phyloP scores from a whole-genome alignment of 2,888 invertebrate species.

The Heteromyza rotundicornis region DNA sequence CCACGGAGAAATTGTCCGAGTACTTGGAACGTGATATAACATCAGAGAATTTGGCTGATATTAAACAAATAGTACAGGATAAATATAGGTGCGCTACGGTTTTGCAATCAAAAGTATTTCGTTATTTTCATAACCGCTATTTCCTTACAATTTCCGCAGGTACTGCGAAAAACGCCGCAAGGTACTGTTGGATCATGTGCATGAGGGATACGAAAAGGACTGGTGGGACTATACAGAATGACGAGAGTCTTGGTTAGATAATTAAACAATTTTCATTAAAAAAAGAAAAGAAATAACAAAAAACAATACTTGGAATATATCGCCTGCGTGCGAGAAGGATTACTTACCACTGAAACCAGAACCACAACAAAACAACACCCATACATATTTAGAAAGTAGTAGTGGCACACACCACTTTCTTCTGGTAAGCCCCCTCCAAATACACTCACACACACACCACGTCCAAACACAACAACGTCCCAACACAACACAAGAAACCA shows the following conservation, averaged over 20 bases:
- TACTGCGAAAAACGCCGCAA: constrained; percentile 98
- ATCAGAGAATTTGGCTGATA: constrained; percentile 93
- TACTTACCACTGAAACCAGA: not conserved
- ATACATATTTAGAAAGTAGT: not conserved
- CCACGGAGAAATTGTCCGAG: constrained; percentile 96
- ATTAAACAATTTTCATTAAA: constrained; percentile 30
- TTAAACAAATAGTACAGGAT: constrained; percentile 98
- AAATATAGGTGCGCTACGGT: constrained; percentile 79
- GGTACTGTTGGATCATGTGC: constrained; percentile 94
- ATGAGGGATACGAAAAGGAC: constrained; percentile 98
- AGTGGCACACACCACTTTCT: not conserved
- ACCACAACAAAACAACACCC: not conserved
- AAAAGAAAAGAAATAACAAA: constrained; percentile 15
- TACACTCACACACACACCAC: not conserved
- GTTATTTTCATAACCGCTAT: not conserved
- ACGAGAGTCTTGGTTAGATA: constrained; percentile 56
- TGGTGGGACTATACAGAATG: constrained; percentile 96
- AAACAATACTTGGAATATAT: constrained; percentile 30
- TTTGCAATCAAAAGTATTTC: not conserved
- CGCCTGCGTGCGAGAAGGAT: not conserved
- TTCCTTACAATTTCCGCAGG: constrained; percentile 70
- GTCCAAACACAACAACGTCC: not conserved
- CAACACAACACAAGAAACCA: constrained; percentile 6
- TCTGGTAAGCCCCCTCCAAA: not conserved
- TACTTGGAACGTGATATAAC: constrained; percentile 98